Percentiles rank a stretch among this genome's conserved stretches.
Conservation (phyloP, 2,797 vertebrate genomes). For the Telmatherina bonti region DNA sequence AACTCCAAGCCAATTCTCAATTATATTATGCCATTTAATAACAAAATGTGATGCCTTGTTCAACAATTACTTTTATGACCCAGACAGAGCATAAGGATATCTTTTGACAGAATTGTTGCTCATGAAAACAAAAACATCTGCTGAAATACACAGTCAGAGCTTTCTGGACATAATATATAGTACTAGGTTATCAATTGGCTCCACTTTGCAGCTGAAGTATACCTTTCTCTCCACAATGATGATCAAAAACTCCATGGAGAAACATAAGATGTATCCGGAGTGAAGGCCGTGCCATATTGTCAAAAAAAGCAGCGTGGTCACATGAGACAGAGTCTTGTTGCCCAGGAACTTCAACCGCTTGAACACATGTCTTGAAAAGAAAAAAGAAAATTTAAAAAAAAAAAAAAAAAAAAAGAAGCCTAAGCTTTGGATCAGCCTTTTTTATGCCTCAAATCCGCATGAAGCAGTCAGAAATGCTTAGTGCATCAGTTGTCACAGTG, state of each 20-base stretch:
- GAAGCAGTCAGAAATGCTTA: slow-evolving; percentile 12
- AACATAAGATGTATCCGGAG: slow-evolving; percentile 96
- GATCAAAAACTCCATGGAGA: slow-evolving; percentile 97
- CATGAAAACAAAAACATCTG: background rate
- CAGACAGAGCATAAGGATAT: background rate
- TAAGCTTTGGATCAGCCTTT: background rate
- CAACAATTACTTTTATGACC: slow-evolving; percentile 15
- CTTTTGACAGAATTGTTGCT: background rate
- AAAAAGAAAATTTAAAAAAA: too few species aligned
- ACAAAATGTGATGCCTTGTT: slow-evolving; percentile 11
- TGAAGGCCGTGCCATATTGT: slow-evolving; percentile 96
- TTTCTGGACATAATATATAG: background rate
- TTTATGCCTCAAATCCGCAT: slow-evolving; percentile 9
- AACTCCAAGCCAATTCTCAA: slow-evolving; percentile 22
- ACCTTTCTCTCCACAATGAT: slow-evolving; percentile 95
- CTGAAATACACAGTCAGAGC: slow-evolving; percentile 2
- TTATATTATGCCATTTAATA: slow-evolving; percentile 11
- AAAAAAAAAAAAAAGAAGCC: slow-evolving; percentile 21
- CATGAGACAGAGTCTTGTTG: slow-evolving; percentile 92
- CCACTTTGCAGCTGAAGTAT: slow-evolving; percentile 4
- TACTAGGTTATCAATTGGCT: background rate
- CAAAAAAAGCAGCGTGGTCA: slow-evolving; percentile 90
- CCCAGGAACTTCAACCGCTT: slow-evolving; percentile 95
- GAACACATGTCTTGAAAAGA: slow-evolving; percentile 91
- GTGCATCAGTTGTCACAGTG: slow-evolving; percentile 21